phyloP scores from a whole-genome alignment of 2,797 vertebrate genomes.

The Poeciliopsis infans region DNA sequence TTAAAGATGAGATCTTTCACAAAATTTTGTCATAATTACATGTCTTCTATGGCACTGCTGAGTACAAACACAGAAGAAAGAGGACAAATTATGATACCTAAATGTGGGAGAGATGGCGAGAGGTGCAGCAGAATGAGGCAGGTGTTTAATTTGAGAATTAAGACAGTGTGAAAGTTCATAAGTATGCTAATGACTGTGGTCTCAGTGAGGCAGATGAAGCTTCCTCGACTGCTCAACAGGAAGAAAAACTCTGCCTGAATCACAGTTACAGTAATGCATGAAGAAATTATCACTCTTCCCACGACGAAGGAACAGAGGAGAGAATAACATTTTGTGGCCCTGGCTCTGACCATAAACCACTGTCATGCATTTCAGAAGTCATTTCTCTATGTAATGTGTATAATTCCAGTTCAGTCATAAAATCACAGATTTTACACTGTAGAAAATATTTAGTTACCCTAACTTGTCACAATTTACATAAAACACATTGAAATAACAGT shows the following conservation, averaged over 20 bases:
- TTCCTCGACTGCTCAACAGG: slow-evolving; percentile 45
- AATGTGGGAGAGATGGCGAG: slow-evolving; percentile 1
- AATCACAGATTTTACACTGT: not conserved
- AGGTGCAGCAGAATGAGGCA: slow-evolving; percentile 56
- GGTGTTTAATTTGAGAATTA: slow-evolving; percentile 82
- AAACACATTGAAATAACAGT: not conserved
- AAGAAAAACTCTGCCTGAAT: slow-evolving; percentile 55
- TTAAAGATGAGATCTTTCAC: not conserved
- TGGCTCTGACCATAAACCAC: slow-evolving; percentile 36
- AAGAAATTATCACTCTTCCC: slow-evolving; percentile 40
- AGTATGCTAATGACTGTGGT: slow-evolving; percentile 72
- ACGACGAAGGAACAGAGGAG: not conserved
- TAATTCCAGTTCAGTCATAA: slow-evolving; percentile 13
- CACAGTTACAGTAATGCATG: slow-evolving; percentile 17
- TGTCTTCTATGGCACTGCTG: not conserved
- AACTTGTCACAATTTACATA: not conserved
- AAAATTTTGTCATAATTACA: not conserved
- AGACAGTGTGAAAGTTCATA: slow-evolving; percentile 79
- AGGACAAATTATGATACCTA: not conserved
- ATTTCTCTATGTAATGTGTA: slow-evolving; percentile 27
- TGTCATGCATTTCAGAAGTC: slow-evolving; percentile 22
- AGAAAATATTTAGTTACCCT: not conserved
- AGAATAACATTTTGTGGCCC: slow-evolving; percentile 32
- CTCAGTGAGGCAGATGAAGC: slow-evolving; percentile 64
- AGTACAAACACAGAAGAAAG: not conserved